Evolutionary conservation across 92 coral and sea anemone species (phyloP), one percentile per base, ranked within the genome.

Genomic region (Pocillopora meandrina): DNA sequence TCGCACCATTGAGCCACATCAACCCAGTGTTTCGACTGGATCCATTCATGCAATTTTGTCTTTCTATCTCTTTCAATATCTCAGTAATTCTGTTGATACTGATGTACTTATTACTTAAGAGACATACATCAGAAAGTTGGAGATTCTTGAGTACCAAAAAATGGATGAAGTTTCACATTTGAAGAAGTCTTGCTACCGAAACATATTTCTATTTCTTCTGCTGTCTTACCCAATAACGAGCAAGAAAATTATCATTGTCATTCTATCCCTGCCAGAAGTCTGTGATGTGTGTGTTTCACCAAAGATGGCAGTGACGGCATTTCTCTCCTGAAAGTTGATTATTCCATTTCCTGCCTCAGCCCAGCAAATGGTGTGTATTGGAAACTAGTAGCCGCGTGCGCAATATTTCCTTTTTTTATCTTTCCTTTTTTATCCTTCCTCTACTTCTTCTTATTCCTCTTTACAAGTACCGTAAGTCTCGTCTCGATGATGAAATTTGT

Each of bases 1-100:
- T 74, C 21, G 78, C 78, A 12, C 78, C 78, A 12, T 58, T 74
- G 64, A 74, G 78, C 17, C 55, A 62, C 34, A 58, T 74, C 7
- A 13, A 74, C 18, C 64, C 58, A 10, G 23, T 61, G 10, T 74
- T 74, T 23, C 78, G 78, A 8, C 18, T 74, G 61, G 78, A 74
- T 58, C 64, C 78, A 19, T 55, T 74, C 2, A 6, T n/a, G 1
- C 33, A 74, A 21, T 74, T 74, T 58, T 12, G 20, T 16, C 65
- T 62, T 5, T 4, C 65, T 3, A 62, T 62, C 17, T n/a, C 20
- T 7, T 2, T 62, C 65, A 62, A 62, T 9, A 15, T 62, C 65
- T 2, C 21, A 16, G 65, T 16, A 16, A 21, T 62, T 62, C 6
- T 16, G 17, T 6, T 62, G 65, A 62, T 26, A 26, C 1, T 26